Evolutionary conservation across 2,797 vertebrate species (phyloP), one percentile per base, ranked within the genome.

Genomic region (Argya squamiceps): DNA sequence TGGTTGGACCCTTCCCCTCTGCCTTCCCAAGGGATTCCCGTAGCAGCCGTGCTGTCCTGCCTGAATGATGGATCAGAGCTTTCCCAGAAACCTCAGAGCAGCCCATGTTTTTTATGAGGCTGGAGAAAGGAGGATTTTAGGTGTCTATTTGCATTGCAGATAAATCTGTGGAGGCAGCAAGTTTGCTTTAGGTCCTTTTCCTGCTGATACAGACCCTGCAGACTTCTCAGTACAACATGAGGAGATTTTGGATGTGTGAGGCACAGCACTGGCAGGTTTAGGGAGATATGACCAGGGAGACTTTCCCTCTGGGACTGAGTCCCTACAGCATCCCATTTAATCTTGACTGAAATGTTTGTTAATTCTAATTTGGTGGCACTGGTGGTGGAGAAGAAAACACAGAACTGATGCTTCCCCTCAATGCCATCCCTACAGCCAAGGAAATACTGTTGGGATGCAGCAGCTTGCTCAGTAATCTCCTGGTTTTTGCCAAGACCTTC

Each of bases 401-500:
- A 1, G 59, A 60, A 29, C 6, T 0, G 5, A 5, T 21, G 3
- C 5, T 47, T 36, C 15, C 64, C 37, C 32, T 53, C 53, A 8
- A 0, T 1, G 7, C 2, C 27, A 14, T 4, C 15, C 1, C 4
- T 1, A 3, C 11, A 6, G 6, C 49, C 7, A 18, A 81, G 7
- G 70, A 68, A 84, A 49, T 2, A 3, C 16, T 15, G 29, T 0
- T 16, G 55, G 52, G 43, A 21, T 23, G 34, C 68, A 47, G 53
- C 55, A 52, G 44, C 29, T 15, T 0, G 10, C 36, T n/a, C 60
- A 14, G 19, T 6, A 15, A 46, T 6, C 43, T 41, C 60, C 15
- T 32, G 53, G 6, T 1, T 64, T 81, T 39, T 29, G 10, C 7
- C 7, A 64, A 20, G 15, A 41, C 2, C 23, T 64, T n/a, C 20